Evolutionary conservation across 2,797 vertebrate species (phyloP), one percentile per base, ranked within the genome.

Genomic region (Phataginus tricuspis): DNA sequence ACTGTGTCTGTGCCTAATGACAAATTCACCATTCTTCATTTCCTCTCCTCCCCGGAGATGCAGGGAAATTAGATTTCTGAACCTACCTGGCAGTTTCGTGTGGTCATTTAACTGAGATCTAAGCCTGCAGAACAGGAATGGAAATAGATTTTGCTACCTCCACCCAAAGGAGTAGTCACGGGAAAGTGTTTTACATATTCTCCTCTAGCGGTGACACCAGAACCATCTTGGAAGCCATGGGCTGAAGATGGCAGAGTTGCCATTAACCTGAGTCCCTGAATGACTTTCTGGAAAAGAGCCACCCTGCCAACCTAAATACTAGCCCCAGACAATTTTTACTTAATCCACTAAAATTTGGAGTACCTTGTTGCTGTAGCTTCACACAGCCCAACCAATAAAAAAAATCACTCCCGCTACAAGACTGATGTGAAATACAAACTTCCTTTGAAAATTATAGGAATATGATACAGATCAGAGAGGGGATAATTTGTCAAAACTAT

Each of bases 381-480:
- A 63, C 57, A 63, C 31, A 53, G 3, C 18, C 31, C 71, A 64
- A n/a, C 4, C 55, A 82, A 39, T 71, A n/a, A 39, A 63, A 72
- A 87, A 68, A 89, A 37, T 45, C 5, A 78, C 66, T 39, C 18
- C 39, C 37, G 57, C 87, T 61, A 68, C 9, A 74, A 79, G 37
- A 84, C 23, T 37, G 8, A 51, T 74, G 12, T 79, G 39, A 90
- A 75, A 18, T 57, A n/a, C 12, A 93, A 53, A 45, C 69, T 91
- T 79, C 69, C n/a, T 79, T 84, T 91, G 37, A 63, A 96, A 91
- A 80, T 71, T 55, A 55, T 51, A 37, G 21, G 57, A 95, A 64
- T 69, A 80, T 59, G 21, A 87, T 66, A 69, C 12, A 64, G 51
- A 84, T 84, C 25, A 27, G n/a, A 49, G 15, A 7, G 12, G 1